A percentile compares a stretch with the other conserved stretches of the same genome.
phyloP scores from a whole-genome alignment of 2,113 vertebrate genomes.

The Petrocephalus microphthalmus region DNA sequence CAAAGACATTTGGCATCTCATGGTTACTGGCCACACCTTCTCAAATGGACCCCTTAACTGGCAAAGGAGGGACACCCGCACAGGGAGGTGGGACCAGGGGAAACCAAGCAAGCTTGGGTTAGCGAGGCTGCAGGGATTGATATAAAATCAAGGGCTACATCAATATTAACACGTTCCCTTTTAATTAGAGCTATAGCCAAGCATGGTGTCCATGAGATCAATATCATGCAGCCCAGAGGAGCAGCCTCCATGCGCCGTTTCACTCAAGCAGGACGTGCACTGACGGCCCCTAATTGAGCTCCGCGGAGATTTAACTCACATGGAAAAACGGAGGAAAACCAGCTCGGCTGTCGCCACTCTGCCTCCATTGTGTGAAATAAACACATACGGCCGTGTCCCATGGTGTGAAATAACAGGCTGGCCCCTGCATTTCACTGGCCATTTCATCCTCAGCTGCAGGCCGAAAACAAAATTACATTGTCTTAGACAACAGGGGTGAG shows the following conservation, averaged over 20 bases:
- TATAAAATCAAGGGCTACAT: not conserved
- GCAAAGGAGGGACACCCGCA: not conserved
- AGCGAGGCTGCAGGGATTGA: not conserved
- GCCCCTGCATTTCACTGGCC: constrained; percentile 47
- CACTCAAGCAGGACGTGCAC: constrained; percentile 12
- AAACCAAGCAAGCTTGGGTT: not conserved
- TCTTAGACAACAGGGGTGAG: constrained; percentile 38
- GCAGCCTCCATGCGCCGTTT: constrained; percentile 14
- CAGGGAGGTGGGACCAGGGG: not conserved
- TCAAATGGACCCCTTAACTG: not conserved
- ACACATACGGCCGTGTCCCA: constrained; percentile 45
- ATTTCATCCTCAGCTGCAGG: constrained; percentile 53
- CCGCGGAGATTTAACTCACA: constrained; percentile 41
- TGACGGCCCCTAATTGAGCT: constrained; percentile 46
- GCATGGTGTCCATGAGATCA: constrained; percentile 33
- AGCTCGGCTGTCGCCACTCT: constrained; percentile 27
- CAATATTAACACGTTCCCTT: not conserved
- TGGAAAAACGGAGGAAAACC: constrained; percentile 17
- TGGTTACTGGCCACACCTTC: constrained; percentile 16
- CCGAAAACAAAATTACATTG: constrained; percentile 45
- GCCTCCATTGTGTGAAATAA: constrained; percentile 52
- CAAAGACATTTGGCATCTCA: constrained; percentile 17
- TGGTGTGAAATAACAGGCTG: constrained; percentile 51
- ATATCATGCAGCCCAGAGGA: constrained; percentile 37
- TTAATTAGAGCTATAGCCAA: constrained; percentile 36